Conservation (phyloP, 2,888 invertebrate genomes). For the Heliothis peltigera region DNA sequence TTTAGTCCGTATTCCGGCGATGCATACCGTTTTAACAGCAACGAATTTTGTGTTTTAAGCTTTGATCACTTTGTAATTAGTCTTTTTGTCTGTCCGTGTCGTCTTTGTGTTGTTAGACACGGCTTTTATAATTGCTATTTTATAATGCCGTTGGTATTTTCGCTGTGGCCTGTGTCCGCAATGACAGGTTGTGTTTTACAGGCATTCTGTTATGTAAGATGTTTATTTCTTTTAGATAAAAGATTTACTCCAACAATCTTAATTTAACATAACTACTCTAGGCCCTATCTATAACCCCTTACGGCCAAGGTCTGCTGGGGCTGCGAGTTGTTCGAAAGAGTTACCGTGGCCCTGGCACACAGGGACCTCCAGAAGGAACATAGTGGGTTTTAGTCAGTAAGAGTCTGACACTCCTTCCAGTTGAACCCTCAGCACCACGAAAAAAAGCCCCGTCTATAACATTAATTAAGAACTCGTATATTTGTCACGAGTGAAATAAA, state of each 20-base stretch:
- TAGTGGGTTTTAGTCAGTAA: too few relatives aligned
- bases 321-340: too few relatives aligned
- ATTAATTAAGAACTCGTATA: constrained; percentile 4
- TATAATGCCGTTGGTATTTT: constrained; percentile 42
- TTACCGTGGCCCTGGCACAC: too few relatives aligned
- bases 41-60: constrained; percentile 39
- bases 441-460: too few relatives aligned
- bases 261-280: background rate
- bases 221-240: constrained; percentile 20
- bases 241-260: background rate
- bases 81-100: constrained; percentile 44
- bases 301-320: too few relatives aligned
- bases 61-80: constrained; percentile 54
- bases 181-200: constrained; percentile 41
- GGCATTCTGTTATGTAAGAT: constrained; percentile 27
- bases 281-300: too few relatives aligned
- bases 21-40: constrained; percentile 48
- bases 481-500: background rate
- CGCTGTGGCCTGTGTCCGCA: constrained; percentile 30
- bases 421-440: too few relatives aligned
- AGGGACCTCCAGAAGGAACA: too few relatives aligned
- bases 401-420: too few relatives aligned
- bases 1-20: constrained; percentile 24
- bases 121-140: constrained; percentile 37
- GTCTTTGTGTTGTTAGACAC: constrained; percentile 49